Conservation (phyloP, 2,113 vertebrate genomes). For the Gracilinanus agilis region DNA sequence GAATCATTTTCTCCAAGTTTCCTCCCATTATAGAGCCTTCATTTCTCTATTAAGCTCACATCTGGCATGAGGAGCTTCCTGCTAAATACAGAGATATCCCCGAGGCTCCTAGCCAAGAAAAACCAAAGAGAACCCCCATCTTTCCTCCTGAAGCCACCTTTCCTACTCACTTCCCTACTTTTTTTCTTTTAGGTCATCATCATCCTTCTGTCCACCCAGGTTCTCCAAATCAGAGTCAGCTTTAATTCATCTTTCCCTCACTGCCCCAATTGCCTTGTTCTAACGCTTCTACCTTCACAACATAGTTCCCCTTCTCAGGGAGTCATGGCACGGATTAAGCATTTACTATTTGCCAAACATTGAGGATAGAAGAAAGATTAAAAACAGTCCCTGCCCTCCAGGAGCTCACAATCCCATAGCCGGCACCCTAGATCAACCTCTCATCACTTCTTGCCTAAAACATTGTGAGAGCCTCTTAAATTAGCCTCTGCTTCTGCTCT, state of each 20-base stretch:
- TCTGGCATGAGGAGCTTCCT: neutral
- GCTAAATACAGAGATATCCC: neutral
- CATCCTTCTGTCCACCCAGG: neutral
- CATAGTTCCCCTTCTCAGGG: neutral
- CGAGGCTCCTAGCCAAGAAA: neutral
- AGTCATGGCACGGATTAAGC: neutral
- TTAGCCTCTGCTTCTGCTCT: neutral
- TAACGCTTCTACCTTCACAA: neutral
- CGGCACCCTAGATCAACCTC: neutral
- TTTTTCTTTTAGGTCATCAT: neutral
- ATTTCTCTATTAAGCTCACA: neutral
- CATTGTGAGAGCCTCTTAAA: neutral
- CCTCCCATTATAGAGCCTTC: neutral
- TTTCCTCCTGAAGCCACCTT: neutral
- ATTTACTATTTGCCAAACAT: neutral
- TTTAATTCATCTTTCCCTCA: neutral
- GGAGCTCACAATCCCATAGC: neutral
- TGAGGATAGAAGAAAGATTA: neutral
- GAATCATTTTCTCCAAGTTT: neutral
- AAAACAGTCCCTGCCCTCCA: too few relatives aligned
- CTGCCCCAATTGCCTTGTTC: neutral
- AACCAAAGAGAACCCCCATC: neutral
- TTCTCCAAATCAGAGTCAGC: neutral
- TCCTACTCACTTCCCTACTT: neutral
- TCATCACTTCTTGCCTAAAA: neutral